These are phyloP conservation scores for Lerista edwardsae DNA, from an alignment of 2,797 vertebrate genomes.

Conservation along the genomic window DNA sequence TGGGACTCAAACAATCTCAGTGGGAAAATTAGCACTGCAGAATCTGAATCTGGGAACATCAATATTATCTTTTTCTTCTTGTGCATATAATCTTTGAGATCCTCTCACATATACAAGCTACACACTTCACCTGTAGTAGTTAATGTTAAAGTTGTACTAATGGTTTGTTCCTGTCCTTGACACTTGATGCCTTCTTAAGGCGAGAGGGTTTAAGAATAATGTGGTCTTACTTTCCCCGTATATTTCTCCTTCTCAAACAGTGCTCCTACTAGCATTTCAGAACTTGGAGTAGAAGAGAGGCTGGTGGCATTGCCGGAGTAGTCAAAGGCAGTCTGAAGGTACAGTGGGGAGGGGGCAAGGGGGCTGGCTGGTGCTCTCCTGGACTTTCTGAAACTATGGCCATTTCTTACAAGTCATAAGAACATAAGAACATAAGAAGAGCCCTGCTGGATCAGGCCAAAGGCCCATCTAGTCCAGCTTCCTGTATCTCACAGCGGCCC, in stretches of 20 bases:
- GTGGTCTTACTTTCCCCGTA: not conserved
- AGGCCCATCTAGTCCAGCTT: too few species aligned
- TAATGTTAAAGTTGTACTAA: not conserved
- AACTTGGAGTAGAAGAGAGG: too few species aligned
- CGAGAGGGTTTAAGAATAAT: not conserved
- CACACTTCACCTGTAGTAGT: not conserved
- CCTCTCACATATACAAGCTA: not conserved
- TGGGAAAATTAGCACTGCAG: slow-evolving; percentile 51
- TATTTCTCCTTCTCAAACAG: not conserved
- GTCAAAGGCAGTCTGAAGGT: too few species aligned
- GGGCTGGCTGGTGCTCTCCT: too few species aligned
- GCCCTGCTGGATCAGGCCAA: too few species aligned
- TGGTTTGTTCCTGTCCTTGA: not conserved
- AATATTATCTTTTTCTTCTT: not conserved
- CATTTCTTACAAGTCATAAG: too few species aligned
- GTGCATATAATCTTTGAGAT: not conserved
- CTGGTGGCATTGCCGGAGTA: too few species aligned
- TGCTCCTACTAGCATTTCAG: too few species aligned
- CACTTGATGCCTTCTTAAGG: not conserved
- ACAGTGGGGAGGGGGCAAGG: too few species aligned
- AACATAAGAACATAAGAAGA: too few species aligned
- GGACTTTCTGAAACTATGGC: too few species aligned
- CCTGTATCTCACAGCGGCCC: too few species aligned
- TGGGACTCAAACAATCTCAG: slow-evolving; percentile 37
- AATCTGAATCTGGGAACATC: slow-evolving; percentile 45